These are phyloP conservation scores for Temnothorax unifasciatus DNA, from an alignment of 2,888 invertebrate species.

Conservation along the genomic window DNA sequence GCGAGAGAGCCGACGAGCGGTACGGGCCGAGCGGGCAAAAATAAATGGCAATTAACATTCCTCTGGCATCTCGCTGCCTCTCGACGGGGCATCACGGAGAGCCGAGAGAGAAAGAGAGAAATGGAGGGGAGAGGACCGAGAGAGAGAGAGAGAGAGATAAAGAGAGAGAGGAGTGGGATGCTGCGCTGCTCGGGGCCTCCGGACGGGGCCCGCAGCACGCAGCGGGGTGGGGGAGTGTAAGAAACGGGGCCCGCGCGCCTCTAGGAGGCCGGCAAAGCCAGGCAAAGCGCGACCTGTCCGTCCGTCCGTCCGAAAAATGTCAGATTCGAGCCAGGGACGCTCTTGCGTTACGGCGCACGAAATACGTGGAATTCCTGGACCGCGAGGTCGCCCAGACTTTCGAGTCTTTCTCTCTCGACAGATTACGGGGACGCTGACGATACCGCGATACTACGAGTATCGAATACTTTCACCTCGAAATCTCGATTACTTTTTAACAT, in stretches of 20 bases:
- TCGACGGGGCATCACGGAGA: slow-evolving; percentile 68
- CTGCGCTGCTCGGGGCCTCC: slow-evolving; percentile 22
- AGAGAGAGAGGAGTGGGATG: slow-evolving; percentile 15
- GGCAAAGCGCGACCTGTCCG: slow-evolving; percentile 38
- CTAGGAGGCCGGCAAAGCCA: slow-evolving; percentile 59
- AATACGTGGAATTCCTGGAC: slow-evolving; percentile 80
- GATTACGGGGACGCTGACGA: slow-evolving; percentile 1
- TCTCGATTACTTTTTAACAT: not conserved
- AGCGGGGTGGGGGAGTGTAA: slow-evolving; percentile 35
- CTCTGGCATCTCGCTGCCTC: slow-evolving; percentile 79
- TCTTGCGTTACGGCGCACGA: slow-evolving; percentile 72
- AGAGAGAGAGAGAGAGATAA: slow-evolving; percentile 43
- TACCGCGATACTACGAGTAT: slow-evolving; percentile 6
- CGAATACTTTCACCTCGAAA: slow-evolving; percentile 45
- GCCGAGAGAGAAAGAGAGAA: slow-evolving; percentile 33
- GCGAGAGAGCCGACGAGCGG: slow-evolving; percentile 70
- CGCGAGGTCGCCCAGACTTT: slow-evolving; percentile 70
- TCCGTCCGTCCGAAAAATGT: slow-evolving; percentile 79
- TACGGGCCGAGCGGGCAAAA: slow-evolving; percentile 78
- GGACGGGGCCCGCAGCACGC: slow-evolving; percentile 18
- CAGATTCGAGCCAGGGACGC: slow-evolving; percentile 78
- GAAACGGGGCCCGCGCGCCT: slow-evolving; percentile 49
- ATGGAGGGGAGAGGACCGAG: slow-evolving; percentile 32
- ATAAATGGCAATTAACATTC: slow-evolving; percentile 85
- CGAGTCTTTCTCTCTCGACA: slow-evolving; percentile 30